Percentiles rank a stretch among this genome's conserved stretches.
Evolutionary conservation across 2,797 vertebrate genomes (phyloP).

Genomic region (Diceros bicornis): DNA sequence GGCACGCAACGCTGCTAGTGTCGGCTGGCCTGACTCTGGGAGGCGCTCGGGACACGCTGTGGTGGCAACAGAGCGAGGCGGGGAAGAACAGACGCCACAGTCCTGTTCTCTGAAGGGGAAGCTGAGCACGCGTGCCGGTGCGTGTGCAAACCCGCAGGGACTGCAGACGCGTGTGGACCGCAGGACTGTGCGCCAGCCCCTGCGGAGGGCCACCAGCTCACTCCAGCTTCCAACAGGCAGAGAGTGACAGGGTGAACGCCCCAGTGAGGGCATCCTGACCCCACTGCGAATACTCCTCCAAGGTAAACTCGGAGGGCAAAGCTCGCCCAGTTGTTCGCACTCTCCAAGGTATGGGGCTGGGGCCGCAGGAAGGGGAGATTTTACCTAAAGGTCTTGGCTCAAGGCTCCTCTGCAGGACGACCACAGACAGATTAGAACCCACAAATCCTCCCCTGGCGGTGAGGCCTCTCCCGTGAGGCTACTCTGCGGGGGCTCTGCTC

Average conservation of each 20-base stretch:
- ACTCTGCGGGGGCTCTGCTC: not conserved
- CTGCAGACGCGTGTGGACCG: accelerated
- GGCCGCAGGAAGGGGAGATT: not conserved
- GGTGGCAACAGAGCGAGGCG: no score
- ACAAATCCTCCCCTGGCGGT: no score
- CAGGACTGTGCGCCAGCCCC: not conserved
- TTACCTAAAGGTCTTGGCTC: not conserved
- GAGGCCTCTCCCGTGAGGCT: not conserved
- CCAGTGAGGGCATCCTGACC: not conserved
- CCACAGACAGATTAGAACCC: accelerated
- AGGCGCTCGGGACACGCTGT: no score
- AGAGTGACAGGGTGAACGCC: not conserved
- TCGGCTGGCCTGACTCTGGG: no score
- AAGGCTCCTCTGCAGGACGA: not conserved
- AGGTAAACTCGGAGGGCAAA: not conserved
- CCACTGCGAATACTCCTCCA: not conserved
- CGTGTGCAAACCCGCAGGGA: accelerated
- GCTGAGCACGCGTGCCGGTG: not conserved
- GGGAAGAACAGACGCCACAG: accelerated
- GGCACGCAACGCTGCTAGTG: no score
- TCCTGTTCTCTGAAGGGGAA: not conserved
- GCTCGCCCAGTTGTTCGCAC: accelerated
- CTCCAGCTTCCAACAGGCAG: not conserved
- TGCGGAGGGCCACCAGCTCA: accelerated
- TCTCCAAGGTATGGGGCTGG: accelerated